Percentiles rank a stretch among this genome's conserved stretches.
These are phyloP conservation scores for Cottus gobio DNA, from an alignment of 2,113 vertebrate species.

Conservation along the genomic window DNA sequence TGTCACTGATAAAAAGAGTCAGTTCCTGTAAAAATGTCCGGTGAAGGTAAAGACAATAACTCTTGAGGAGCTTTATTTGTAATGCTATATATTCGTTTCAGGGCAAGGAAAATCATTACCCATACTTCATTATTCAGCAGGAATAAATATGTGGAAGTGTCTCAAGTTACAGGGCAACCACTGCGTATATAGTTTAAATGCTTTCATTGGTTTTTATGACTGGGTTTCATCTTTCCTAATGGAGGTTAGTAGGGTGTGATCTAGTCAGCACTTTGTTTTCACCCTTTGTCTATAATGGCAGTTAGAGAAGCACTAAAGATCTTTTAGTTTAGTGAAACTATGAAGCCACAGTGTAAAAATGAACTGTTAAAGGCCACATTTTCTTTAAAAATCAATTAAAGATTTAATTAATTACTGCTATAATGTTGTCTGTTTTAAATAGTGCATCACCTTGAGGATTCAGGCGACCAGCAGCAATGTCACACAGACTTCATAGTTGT, in stretches of 20 bases:
- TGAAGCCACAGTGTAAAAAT: background rate
- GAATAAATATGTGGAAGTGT: constrained; percentile 17
- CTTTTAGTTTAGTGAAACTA: background rate
- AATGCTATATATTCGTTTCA: constrained; percentile 48
- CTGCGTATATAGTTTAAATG: background rate
- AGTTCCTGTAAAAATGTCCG: constrained; percentile 15
- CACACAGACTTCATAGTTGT: too few species aligned
- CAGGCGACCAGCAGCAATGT: too few species aligned
- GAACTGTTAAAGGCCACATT: background rate
- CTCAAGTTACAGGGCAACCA: constrained; percentile 35
- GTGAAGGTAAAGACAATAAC: constrained; percentile 6
- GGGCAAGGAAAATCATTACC: constrained; percentile 43
- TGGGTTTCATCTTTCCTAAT: background rate
- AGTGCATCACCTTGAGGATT: background rate
- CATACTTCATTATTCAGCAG: constrained; percentile 44
- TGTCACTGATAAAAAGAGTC: constrained; percentile 30
- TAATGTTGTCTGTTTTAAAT: background rate
- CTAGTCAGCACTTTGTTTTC: background rate
- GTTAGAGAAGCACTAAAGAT: background rate
- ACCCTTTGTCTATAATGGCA: background rate
- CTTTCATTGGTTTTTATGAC: constrained; percentile 2
- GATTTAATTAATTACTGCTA: background rate
- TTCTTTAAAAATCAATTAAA: background rate
- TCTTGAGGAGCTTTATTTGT: constrained; percentile 4
- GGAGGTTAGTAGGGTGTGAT: background rate